These are phyloP conservation scores for Corythoichthys haematopterus DNA, from an alignment of 2,113 vertebrate genomes.

Conservation along the genomic window DNA sequence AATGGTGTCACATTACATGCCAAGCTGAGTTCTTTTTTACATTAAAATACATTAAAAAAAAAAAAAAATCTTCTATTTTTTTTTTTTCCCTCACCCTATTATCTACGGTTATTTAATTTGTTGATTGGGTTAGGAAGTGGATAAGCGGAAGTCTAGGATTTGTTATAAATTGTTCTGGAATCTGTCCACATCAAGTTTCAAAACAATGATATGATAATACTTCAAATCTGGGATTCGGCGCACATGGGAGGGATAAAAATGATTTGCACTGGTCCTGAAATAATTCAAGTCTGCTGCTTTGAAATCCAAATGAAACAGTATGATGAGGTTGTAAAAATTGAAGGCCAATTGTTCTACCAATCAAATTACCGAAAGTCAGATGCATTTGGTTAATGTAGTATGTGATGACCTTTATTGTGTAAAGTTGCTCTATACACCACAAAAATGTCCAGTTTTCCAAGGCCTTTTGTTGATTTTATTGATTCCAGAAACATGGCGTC, in stretches of 20 bases:
- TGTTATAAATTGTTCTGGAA: conserved; percentile 14
- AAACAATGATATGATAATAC: conserved; percentile 18
- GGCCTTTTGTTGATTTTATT: conserved; percentile 69
- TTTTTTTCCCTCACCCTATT: background rate
- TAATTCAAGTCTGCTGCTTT: conserved; percentile 14
- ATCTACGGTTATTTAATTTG: conserved; percentile 12
- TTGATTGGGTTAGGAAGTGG: background rate
- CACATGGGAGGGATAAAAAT: conserved; percentile 23
- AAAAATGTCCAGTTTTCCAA: conserved; percentile 63
- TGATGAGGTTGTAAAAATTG: conserved; percentile 5
- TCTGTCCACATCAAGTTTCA: conserved; percentile 23
- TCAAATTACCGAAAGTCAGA: conserved; percentile 3
- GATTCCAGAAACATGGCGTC: conserved; percentile 61
- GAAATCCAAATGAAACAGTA: conserved; percentile 1
- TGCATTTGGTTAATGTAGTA: conserved; percentile 39
- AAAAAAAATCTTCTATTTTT: too few species aligned
- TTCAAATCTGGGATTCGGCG: conserved; percentile 24
- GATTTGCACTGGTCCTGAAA: conserved; percentile 15
- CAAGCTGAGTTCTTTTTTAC: too few species aligned
- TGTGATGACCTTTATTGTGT: conserved; percentile 62
- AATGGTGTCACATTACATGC: conserved; percentile 19
- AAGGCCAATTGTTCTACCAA: background rate
- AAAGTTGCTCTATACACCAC: conserved; percentile 26
- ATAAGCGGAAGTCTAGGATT: conserved; percentile 31
- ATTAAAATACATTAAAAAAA: too few species aligned